Evolutionary conservation across 2,888 invertebrate species (phyloP), one percentile per base, ranked within the genome.

Genomic region (Lucinisca nassula): DNA sequence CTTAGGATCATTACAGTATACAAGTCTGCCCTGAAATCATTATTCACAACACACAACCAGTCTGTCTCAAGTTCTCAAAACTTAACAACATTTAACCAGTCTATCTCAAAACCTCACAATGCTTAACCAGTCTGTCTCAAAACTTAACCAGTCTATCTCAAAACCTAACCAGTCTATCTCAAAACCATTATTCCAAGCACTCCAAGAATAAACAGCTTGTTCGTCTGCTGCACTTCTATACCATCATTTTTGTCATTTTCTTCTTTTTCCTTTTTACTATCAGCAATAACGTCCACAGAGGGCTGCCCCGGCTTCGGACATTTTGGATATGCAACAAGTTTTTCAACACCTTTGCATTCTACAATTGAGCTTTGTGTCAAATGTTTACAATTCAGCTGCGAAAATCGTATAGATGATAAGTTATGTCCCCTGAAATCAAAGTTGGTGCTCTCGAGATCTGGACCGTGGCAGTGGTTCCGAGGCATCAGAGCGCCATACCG

Each of bases 401-500:
- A 35, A 35, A 67, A 35, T 17, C 30, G 10, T 3, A 67, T 17
- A 67, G 67, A 12, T 17, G 55, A 55, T 21, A 55, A 17, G n/a
- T 55, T n/a, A 4, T 8, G 14, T 21, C 4, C 4, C 35, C 40
- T 37, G 0, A 88, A 70, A 27, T 37, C 40, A 14, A 73, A 10
- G 6, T 30, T 73, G 3, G 61, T 74, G 12, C 27, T 55, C 35
- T 82, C 24, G 6, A 32, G 58, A 27, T 81, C 85, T 10, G 85
- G 88, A 14, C 88, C 88, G 35, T 89, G 88, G 32, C 88, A 89
- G 1, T 21, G 14, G 67, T 32, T 89, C 27, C 74, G 70, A n/a
- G 49, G 30, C 17, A 82, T 38, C 0, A 81, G 12, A 8, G 21
- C 12, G 1, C 21, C 55, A 40, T 81, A 85, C 55, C 70, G 55